These are phyloP conservation scores for Thamnophis sirtalis DNA, from an alignment of 2,113 vertebrate genomes.

Conservation along the genomic window DNA sequence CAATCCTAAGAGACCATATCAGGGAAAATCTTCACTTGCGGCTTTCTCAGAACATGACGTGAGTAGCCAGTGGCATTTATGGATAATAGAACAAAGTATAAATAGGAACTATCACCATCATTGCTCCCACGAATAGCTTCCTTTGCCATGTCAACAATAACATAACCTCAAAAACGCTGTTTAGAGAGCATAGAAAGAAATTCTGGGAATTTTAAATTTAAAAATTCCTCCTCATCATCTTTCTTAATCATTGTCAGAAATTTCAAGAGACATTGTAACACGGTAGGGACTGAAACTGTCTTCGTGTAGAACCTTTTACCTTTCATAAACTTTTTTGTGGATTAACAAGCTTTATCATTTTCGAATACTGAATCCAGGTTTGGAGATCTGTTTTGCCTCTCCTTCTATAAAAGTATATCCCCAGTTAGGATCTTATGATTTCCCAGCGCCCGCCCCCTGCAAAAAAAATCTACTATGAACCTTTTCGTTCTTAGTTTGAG, in stretches of 20 bases:
- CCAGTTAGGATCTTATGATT: background rate
- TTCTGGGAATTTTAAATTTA: background rate
- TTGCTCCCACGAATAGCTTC: background rate
- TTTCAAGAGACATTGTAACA: background rate
- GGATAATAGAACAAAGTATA: background rate
- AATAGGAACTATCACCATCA: background rate
- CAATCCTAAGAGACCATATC: background rate
- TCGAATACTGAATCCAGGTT: background rate
- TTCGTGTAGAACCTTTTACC: background rate
- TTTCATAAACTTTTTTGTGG: background rate
- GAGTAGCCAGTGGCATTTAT: background rate
- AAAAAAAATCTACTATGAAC: background rate
- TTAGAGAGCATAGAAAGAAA: background rate
- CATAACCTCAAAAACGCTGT: background rate
- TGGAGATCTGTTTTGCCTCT: background rate
- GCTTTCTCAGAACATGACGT: background rate
- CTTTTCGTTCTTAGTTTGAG: background rate
- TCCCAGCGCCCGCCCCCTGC: too few species aligned
- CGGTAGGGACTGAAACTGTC: background rate
- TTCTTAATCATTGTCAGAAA: background rate
- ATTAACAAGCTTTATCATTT: background rate
- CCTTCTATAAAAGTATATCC: background rate
- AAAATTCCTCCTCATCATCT: background rate
- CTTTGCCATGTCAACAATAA: background rate
- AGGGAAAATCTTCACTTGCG: background rate